Percentiles rank a stretch among this genome's conserved stretches.
These are phyloP conservation scores for Oryzias javanicus DNA, from an alignment of 2,113 vertebrate species.

Conservation along the genomic window DNA sequence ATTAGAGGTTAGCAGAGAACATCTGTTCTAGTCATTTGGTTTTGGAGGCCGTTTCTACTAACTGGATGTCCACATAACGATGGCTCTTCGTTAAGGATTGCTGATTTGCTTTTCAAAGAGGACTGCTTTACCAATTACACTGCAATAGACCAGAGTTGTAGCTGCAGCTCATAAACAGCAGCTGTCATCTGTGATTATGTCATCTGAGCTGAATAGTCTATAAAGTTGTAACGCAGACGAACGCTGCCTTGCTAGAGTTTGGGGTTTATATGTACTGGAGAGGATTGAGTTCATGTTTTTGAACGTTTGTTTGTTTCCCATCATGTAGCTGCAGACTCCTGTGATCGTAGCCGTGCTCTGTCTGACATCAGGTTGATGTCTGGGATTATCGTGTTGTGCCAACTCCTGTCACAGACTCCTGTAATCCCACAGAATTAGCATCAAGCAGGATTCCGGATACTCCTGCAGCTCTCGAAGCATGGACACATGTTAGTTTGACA, in stretches of 20 bases:
- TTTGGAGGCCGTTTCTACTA: constrained; percentile 2
- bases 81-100: background rate
- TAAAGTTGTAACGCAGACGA: too few species aligned
- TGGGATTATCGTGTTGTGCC: constrained; percentile 54
- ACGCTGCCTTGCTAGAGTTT: too few species aligned
- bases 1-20: background rate
- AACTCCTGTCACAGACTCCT: constrained; percentile 58
- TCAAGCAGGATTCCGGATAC: constrained; percentile 42
- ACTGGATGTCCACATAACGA: constrained; percentile 28
- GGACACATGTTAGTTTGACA: constrained; percentile 1
- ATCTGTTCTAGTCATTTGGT: background rate
- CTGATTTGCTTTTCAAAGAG: constrained; percentile 12
- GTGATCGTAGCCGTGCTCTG: constrained; percentile 25
- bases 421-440: constrained; percentile 66
- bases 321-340: constrained; percentile 22
- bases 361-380: constrained; percentile 54
- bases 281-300: too few species aligned
- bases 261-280: too few species aligned
- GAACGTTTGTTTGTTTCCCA: constrained; percentile 2
- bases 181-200: too few species aligned
- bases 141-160: constrained; percentile 3
- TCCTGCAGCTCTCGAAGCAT: constrained; percentile 11
- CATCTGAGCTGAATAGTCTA: too few species aligned
- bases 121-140: background rate
- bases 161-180: too few species aligned